Evolutionary conservation across 92 coral and sea anemone genomes (phyloP).

Genomic region (Micromussa lordhowensis): DNA sequence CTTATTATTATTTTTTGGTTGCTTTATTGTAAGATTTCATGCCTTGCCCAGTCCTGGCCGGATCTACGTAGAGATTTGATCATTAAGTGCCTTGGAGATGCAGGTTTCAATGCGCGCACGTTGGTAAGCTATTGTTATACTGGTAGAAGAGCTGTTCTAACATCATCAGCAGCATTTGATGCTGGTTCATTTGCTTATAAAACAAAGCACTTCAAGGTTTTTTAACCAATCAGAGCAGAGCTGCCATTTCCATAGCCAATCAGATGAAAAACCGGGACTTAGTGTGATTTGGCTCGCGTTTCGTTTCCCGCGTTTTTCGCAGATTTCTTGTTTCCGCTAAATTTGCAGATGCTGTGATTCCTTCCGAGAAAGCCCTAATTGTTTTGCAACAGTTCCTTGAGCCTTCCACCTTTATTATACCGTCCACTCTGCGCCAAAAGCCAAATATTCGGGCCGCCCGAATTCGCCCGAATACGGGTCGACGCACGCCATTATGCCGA

Average conservation of each 20-base stretch:
- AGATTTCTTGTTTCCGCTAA: not conserved
- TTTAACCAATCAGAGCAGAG: not conserved
- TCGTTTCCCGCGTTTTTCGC: not conserved
- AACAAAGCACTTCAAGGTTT: not conserved
- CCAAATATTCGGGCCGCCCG: too few relatives aligned
- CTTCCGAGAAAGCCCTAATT: not conserved
- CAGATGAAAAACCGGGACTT: not conserved
- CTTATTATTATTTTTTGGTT: not conserved
- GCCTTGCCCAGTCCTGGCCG: slow-evolving; percentile 69
- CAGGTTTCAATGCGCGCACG: slow-evolving; percentile 51
- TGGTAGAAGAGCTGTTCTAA: not conserved
- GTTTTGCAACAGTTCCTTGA: not conserved
- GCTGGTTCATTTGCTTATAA: too few relatives aligned
- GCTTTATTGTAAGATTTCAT: slow-evolving; percentile 12
- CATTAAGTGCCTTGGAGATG: slow-evolving; percentile 72
- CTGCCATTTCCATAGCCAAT: not conserved
- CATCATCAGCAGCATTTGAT: too few relatives aligned
- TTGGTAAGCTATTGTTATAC: slow-evolving; percentile 33
- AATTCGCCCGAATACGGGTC: too few relatives aligned
- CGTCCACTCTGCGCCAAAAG: too few relatives aligned
- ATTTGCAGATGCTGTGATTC: not conserved
- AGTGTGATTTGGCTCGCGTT: not conserved
- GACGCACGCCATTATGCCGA: too few relatives aligned
- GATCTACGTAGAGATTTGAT: slow-evolving; percentile 58
- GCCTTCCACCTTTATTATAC: too few relatives aligned